Percentiles rank a stretch among this genome's conserved stretches.
These are phyloP conservation scores for Drosophila kikkawai DNA, from an alignment of 1,140 invertebrate genomes.

Conservation along the genomic window DNA sequence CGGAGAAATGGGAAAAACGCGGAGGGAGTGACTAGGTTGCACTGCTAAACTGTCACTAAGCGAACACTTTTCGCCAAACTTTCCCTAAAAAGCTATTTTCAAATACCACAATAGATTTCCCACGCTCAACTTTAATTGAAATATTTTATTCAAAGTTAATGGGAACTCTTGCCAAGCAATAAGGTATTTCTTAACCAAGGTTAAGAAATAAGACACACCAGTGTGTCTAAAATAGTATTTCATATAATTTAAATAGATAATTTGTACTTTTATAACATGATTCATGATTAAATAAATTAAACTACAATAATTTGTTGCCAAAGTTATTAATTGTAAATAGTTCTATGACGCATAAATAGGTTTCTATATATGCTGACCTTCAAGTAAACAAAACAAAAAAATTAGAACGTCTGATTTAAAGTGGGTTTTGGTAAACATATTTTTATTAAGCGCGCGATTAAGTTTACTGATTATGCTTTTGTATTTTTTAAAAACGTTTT, in stretches of 20 bases:
- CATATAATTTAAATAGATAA: neutral
- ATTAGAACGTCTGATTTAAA: conserved; percentile 9
- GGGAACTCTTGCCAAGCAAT: neutral
- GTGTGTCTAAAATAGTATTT: no score
- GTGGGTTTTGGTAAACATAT: conserved; percentile 2
- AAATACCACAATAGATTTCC: neutral
- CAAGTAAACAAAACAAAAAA: neutral
- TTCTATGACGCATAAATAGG: conserved; percentile 2
- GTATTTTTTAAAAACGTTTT: no score
- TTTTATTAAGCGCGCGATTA: neutral
- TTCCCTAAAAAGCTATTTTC: neutral
- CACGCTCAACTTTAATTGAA: conserved; percentile 9
- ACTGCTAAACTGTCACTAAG: conserved; percentile 22
- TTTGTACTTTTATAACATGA: neutral
- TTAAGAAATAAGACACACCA: no score
- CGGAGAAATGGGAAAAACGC: conserved; percentile 22
- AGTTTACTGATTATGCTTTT: no score
- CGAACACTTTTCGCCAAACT: conserved; percentile 16
- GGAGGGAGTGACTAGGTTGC: conserved; percentile 24
- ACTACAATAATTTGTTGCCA: neutral
- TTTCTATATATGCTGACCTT: conserved; percentile 5
- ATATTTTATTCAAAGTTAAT: conserved; percentile 10
- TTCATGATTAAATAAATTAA: neutral
- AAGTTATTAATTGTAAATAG: neutral
- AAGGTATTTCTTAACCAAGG: neutral